These are phyloP conservation scores for Erinaceus europaeus DNA, from an alignment of 2,113 vertebrate genomes.

Conservation along the genomic window DNA sequence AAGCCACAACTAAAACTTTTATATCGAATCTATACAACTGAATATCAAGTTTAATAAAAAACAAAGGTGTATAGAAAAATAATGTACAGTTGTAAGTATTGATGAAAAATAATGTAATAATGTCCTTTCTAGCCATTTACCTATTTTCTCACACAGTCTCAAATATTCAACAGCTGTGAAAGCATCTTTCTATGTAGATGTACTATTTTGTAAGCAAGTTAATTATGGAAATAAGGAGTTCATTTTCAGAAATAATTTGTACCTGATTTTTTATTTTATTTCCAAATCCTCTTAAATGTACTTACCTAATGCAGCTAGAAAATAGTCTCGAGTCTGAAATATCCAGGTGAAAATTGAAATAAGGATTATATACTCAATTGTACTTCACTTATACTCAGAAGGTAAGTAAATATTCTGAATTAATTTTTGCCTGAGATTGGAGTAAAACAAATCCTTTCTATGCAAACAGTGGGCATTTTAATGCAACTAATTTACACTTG, in stretches of 20 bases:
- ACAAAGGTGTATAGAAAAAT: background rate
- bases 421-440: conserved; percentile 61
- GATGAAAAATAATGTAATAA: background rate
- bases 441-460: conserved; percentile 33
- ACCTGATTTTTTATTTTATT: conserved; percentile 54
- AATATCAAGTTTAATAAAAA: background rate
- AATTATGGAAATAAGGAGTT: conserved; percentile 52
- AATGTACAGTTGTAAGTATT: background rate
- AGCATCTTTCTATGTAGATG: background rate
- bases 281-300: conserved; percentile 50
- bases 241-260: conserved; percentile 60
- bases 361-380: conserved; percentile 62
- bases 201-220: conserved; percentile 46
- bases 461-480: conserved; percentile 39
- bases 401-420: conserved; percentile 64
- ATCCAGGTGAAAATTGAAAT: conserved; percentile 64
- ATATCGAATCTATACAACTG: background rate
- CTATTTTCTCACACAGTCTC: background rate
- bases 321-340: conserved; percentile 54
- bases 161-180: conserved; percentile 28
- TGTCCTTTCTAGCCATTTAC: background rate
- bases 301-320: conserved; percentile 48
- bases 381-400: conserved; percentile 53
- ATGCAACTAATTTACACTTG: conserved; percentile 56
- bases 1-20: background rate